Base-by-base conservation (phyloP, 2,888 invertebrate genomes). In the Pemphredon lugubris region DNA sequence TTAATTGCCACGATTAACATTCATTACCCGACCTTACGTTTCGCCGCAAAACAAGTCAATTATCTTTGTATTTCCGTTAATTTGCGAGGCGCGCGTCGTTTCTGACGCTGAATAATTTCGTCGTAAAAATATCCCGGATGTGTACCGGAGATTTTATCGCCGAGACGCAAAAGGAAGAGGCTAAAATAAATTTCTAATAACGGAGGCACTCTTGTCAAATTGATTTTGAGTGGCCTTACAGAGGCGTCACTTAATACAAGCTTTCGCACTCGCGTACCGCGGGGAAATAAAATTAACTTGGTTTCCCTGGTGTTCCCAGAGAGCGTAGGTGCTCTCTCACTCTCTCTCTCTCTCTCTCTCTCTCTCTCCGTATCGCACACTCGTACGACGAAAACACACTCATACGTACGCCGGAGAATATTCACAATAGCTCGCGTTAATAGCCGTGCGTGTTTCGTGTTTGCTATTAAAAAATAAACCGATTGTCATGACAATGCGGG, bases 211-310 rank as follows among this genome's bases (percentile, higher is more conserved):
- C 51, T 42, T 21, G 48, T 54, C 55, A 45, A 64, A 69, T 69
- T 57, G 58, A 65, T 54, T 69, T 54, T 32, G 42, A 42, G 58
- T 30, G 37, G 42, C 23, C 48, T 59, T 13, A 53, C 4, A 26
- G 21, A 50, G 42, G 59, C 23, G 42, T 32, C 34, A 34, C 51
- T 42, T 55, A 42, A 14, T 45, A 50, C 57, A 54, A 66, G 71
- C 66, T 60, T 66, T 66, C 23, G 26, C 42, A 55, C 42, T 51
- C 21, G 50, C 26, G 26, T 37, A 66, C 57, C 48, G 30, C 47
- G 16, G 26, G 39, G 32, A 73, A 71, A 73, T 61, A 67, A 73
- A 71, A 71, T 72, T 67, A 73, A 72, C 72, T 57, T 7, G 60
- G 30, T 37, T 51, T 40, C 30, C 23, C 54, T 34, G 48, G 48